These are phyloP conservation scores for Melanostoma mellinum DNA, from an alignment of 2,888 invertebrate genomes.

Conservation along the genomic window DNA sequence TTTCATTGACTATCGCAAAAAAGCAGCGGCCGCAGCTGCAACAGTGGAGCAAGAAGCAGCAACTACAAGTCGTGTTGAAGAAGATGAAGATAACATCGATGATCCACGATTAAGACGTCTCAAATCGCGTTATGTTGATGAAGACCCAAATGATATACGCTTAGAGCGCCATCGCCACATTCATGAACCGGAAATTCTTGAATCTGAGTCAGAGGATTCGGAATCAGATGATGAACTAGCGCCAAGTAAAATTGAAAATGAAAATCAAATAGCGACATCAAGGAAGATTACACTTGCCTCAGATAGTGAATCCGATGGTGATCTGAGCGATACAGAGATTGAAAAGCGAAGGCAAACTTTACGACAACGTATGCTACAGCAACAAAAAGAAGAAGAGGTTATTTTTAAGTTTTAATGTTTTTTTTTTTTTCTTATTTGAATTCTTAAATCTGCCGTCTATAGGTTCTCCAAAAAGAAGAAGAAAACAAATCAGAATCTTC, in stretches of 20 bases:
- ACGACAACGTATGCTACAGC: conserved; percentile 86
- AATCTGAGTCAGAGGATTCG: conserved; percentile 83
- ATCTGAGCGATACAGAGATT: conserved; percentile 92
- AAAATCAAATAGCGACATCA: conserved; percentile 75
- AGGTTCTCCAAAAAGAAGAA: conserved; percentile 83
- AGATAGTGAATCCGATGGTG: conserved; percentile 89
- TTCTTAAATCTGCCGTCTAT: not conserved
- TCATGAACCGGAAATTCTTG: conserved; percentile 86
- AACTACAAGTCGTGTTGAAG: conserved; percentile 54
- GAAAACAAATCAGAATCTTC: conserved; percentile 86
- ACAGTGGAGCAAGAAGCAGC: conserved; percentile 55
- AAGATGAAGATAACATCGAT: conserved; percentile 84
- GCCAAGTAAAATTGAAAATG: conserved; percentile 80
- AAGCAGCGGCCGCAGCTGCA: conserved; percentile 74
- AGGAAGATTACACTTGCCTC: conserved; percentile 81
- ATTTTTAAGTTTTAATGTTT: not conserved
- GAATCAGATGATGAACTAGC: conserved; percentile 79
- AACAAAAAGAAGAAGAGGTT: conserved; percentile 87
- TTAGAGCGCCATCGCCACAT: conserved; percentile 85
- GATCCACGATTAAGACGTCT: conserved; percentile 92
- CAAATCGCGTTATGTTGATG: conserved; percentile 83
- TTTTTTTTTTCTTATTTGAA: not conserved
- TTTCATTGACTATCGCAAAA: conserved; percentile 87
- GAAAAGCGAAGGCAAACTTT: conserved; percentile 89
- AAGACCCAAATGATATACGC: conserved; percentile 80